Evolutionary conservation across 2,888 invertebrate species (phyloP), one percentile per base, ranked within the genome.

Genomic region (Lacanobia oleracea): DNA sequence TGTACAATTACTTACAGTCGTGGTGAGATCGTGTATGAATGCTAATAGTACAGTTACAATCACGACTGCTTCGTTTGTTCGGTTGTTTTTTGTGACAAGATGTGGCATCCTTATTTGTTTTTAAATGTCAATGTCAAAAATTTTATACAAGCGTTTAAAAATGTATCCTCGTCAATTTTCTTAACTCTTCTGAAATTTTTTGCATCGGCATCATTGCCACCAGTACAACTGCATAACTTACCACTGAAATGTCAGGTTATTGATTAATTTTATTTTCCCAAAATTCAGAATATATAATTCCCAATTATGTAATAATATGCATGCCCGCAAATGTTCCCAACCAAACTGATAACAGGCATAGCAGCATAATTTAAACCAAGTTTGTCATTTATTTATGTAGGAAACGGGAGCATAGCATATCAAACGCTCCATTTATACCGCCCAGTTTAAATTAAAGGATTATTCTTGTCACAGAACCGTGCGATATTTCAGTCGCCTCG

Each of bases 401-500:
- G 50, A 69, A 73, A 75, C 56, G 45, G 50, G 77, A 48, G 54
- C 77, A 72, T 74, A 43, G 51, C 75, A 75, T 74, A 79, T 77
- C 60, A 77, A 72, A 74, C 72, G 80, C 57, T 33, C 66, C 77
- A 86, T 83, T 76, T 80, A 79, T 72, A 76, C 64, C 63, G 45
- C 33, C 33, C 21, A 57, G 74, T 73, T 82, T 83, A 85, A 83
- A 81, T 83, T 79, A 82, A 74, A 73, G 67, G 84, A 77, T 86
- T 88, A 89, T 87, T 87, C 81, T 72, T 83, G 89, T 88, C 87
- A 77, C 83, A 72, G 72, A 63, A 61, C 69, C 68, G 67, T 77
- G 53, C 70, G 85, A 85, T 90, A 89, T 90, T 90, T 88, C 79
- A 85, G 87, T 83, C 81, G 56, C 68, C 70, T 66, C 72, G 70